phyloP scores from a whole-genome alignment of 2,113 vertebrate genomes.

The Hassar affinis region DNA sequence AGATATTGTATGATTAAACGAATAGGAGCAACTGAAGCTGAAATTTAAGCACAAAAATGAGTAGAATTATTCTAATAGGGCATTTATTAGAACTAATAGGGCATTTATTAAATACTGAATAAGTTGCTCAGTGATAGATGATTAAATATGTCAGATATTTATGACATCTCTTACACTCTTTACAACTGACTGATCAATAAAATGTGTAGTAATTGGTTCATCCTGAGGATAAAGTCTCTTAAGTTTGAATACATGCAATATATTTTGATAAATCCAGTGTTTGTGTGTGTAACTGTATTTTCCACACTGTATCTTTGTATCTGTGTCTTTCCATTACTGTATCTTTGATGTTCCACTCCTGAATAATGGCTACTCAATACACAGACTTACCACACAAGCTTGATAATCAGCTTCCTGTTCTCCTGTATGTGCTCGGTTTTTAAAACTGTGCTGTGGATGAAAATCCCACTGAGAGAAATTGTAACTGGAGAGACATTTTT shows the following conservation, averaged over 20 bases:
- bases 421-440: conserved; percentile 26
- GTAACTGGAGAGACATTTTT: conserved; percentile 9
- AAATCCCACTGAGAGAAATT: conserved; percentile 20
- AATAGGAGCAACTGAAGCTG: background rate
- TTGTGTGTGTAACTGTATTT: background rate
- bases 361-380: conserved; percentile 1
- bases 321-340: conserved; percentile 3
- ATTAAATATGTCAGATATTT: background rate
- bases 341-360: conserved; percentile 7
- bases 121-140: conserved; percentile 5
- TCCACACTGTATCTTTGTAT: background rate
- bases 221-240: background rate
- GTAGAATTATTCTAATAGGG: conserved; percentile 21
- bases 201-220: background rate
- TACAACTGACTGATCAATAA: background rate
- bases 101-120: conserved; percentile 7
- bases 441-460: background rate
- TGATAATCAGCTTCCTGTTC: conserved; percentile 22
- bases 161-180: background rate
- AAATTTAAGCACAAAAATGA: conserved; percentile 17
- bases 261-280: background rate
- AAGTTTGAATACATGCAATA: conserved; percentile 14
- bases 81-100: too few species aligned
- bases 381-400: too few species aligned
- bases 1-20: background rate